These are phyloP conservation scores for Macaria notata DNA, from an alignment of 2,888 invertebrate species.

Conservation along the genomic window DNA sequence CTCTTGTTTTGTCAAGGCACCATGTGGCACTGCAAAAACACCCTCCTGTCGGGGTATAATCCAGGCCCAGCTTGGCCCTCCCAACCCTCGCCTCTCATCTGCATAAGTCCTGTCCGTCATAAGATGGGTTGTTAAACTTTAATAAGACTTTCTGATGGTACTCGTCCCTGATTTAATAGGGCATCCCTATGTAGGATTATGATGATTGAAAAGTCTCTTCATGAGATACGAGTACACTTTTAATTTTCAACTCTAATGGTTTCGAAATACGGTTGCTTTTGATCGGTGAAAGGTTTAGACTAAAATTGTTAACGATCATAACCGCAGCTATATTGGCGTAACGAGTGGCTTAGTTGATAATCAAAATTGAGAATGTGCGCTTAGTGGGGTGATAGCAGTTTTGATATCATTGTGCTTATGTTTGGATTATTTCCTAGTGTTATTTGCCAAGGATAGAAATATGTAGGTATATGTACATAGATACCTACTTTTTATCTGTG, in stretches of 20 bases:
- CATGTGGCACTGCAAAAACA: conserved; percentile 76
- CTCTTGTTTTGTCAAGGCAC: conserved; percentile 60
- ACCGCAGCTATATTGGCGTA: conserved; percentile 23
- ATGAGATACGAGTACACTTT: conserved; percentile 10
- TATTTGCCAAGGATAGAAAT: too few relatives aligned
- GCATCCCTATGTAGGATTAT: conserved; percentile 47
- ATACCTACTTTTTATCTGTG: too few relatives aligned
- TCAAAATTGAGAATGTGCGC: conserved; percentile 34
- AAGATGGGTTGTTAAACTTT: conserved; percentile 70
- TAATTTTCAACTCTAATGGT: conserved; percentile 4
- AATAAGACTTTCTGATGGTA: conserved; percentile 65
- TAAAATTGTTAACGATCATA: conserved; percentile 19
- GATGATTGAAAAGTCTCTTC: conserved; percentile 37
- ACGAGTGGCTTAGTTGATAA: conserved; percentile 27
- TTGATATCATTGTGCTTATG: neutral
- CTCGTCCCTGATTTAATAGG: conserved; percentile 57
- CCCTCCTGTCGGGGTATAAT: conserved; percentile 59
- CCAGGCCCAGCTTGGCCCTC: conserved; percentile 61
- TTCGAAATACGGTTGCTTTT: conserved; percentile 10
- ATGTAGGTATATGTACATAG: too few relatives aligned
- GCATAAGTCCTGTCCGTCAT: conserved; percentile 73
- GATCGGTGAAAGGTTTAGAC: neutral
- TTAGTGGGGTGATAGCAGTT: conserved; percentile 1
- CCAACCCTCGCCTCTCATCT: conserved; percentile 73
- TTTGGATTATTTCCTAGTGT: too few relatives aligned